Evolutionary conservation across 1,140 invertebrate genomes (phyloP), one percentile per base, ranked within the genome.

Genomic region (Leptinotarsa lineolata): DNA sequence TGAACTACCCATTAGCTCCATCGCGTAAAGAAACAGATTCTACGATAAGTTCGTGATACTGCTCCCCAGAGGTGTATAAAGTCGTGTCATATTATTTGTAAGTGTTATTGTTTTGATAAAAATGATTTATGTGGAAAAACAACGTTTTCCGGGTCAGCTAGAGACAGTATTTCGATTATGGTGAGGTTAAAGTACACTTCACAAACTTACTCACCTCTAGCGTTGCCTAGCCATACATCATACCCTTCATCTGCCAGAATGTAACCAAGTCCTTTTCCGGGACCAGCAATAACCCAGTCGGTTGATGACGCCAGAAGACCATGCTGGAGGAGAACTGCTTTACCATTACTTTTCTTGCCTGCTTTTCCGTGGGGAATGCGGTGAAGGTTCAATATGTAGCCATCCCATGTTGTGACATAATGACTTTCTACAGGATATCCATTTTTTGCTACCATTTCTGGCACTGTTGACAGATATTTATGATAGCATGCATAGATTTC

Each of bases 191-290:
- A 18, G 58, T 13, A 18, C 58, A 20, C 20, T 59, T 59, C 16
- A 20, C 58, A 12, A 8, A 20, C 20, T 6, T 11, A 39, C 30
- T 88, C 92, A 0, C 92, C 92, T 68, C 92, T 85, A 3, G 85
- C 84, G 79, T 93, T 93, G 0, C 89, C 89, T 72, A 92, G 80
- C 91, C 91, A 93, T 0, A 94, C 92, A 79, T 94, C 93, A 76
- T 89, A 94, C 22, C 92, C 92, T 71, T 84, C 83, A 83, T 93
- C 90, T 3, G 90, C 89, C 11, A 93, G 83, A 39, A 91, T 83
- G 78, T 90, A 92, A 15, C 80, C 92, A 5, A 94, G 79, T 4
- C 87, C 88, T 76, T 91, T 90, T 21, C 87, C 82, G 8, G 90
- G 90, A 39, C 90, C 89, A 45, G 87, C 84, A 3, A 92, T 82